A percentile compares a stretch with the other conserved stretches of the same genome.
These are phyloP conservation scores for Catagonus wagneri DNA, from an alignment of 2,113 vertebrate genomes.

Conservation along the genomic window DNA sequence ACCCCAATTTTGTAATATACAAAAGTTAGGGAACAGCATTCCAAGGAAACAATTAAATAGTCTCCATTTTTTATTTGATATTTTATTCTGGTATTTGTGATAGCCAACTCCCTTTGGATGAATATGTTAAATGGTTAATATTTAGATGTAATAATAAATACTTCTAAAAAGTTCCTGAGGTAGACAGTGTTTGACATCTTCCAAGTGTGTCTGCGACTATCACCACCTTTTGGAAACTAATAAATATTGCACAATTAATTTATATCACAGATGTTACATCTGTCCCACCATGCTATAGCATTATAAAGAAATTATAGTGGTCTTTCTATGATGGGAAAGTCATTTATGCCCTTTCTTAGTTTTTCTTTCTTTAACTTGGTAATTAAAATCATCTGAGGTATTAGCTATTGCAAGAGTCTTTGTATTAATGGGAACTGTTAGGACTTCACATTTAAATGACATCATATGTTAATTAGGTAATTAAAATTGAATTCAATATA, in stretches of 20 bases:
- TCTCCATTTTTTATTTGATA: background rate
- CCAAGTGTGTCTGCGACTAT: constrained; percentile 31
- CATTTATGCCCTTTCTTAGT: background rate
- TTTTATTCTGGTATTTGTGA: background rate
- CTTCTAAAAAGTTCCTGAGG: background rate
- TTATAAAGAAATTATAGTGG: background rate
- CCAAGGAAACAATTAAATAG: background rate
- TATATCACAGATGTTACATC: constrained; percentile 3
- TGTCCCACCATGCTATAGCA: background rate
- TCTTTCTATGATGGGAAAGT: background rate
- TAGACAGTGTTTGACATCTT: constrained; percentile 50
- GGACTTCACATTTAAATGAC: background rate
- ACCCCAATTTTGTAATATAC: background rate
- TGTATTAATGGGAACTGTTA: background rate
- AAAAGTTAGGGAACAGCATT: background rate
- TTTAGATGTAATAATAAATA: background rate
- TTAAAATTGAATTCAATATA: constrained; percentile 6
- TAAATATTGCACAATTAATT: constrained; percentile 25
- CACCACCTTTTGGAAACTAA: constrained; percentile 33
- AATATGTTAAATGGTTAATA: background rate
- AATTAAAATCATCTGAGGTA: background rate
- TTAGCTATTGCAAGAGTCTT: background rate
- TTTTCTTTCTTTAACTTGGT: constrained; percentile 11
- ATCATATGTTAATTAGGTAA: background rate
- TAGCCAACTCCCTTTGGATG: background rate